phyloP scores from a whole-genome alignment of 1,140 invertebrate genomes.

The Arctopsyche grandis region DNA sequence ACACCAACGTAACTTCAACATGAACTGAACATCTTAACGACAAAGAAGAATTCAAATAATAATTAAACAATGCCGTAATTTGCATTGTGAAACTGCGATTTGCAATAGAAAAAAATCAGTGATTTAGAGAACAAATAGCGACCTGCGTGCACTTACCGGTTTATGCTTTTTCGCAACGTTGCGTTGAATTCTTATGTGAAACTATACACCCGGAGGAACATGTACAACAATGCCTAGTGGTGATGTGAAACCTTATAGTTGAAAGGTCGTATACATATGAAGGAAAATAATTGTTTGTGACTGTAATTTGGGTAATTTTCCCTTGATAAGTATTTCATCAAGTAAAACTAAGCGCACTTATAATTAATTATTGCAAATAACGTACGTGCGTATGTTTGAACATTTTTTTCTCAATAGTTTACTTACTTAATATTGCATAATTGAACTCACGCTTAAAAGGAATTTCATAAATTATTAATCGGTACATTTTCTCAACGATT shows the following conservation, averaged over 20 bases:
- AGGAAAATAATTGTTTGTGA: not conserved
- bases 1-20: too few relatives aligned
- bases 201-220: not conserved
- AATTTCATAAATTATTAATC: too few relatives aligned
- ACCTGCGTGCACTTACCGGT: not conserved
- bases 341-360: too few relatives aligned
- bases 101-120: not conserved
- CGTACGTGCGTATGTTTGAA: too few relatives aligned
- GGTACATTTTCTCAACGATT: too few relatives aligned
- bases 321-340: too few relatives aligned
- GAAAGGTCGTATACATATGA: not conserved
- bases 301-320: too few relatives aligned
- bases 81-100: not conserved
- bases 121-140: not conserved
- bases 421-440: conserved; percentile 2
- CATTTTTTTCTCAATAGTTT: not conserved
- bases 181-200: not conserved
- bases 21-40: too few relatives aligned
- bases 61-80: not conserved
- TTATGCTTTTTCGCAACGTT: conserved; percentile 16
- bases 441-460: not conserved
- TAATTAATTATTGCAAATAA: too few relatives aligned
- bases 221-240: not conserved
- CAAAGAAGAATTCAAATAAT: too few relatives aligned
- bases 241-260: not conserved